These are phyloP conservation scores for Heteropelma amictum DNA, from an alignment of 2,888 invertebrate genomes.

Conservation along the genomic window DNA sequence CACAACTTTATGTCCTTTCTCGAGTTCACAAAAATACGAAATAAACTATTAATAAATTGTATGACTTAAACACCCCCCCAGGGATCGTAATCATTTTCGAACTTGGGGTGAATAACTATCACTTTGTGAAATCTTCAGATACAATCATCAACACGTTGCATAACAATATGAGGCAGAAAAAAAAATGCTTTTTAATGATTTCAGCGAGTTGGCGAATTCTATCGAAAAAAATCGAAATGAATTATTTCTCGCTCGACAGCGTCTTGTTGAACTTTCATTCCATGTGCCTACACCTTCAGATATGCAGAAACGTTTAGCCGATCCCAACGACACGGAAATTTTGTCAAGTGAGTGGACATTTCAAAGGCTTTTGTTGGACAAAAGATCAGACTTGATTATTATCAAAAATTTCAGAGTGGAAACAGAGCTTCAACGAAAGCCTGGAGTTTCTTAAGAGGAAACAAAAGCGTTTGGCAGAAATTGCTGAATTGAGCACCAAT, in stretches of 20 bases:
- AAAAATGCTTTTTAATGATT: conserved; percentile 25
- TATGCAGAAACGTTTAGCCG: conserved; percentile 63
- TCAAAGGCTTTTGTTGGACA: not conserved
- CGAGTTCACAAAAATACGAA: too few species aligned
- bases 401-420: conserved; percentile 66
- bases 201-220: conserved; percentile 60
- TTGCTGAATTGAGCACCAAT: conserved; percentile 58
- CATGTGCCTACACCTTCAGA: conserved; percentile 63
- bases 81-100: too few species aligned
- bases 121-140: too few species aligned
- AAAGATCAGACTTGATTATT: conserved; percentile 20
- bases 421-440: conserved; percentile 51
- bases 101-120: too few species aligned
- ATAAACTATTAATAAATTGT: too few species aligned
- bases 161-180: too few species aligned
- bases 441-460: conserved; percentile 56
- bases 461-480: conserved; percentile 53
- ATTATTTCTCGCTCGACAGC: conserved; percentile 62
- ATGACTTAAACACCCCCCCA: too few species aligned
- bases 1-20: too few species aligned
- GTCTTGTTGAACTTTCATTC: conserved; percentile 51
- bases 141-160: too few species aligned
- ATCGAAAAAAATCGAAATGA: conserved; percentile 59
- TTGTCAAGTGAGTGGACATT: conserved; percentile 61
- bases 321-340: conserved; percentile 65